Base-by-base conservation (phyloP, 2,113 vertebrate genomes). In the Edolisoma coerulescens region DNA sequence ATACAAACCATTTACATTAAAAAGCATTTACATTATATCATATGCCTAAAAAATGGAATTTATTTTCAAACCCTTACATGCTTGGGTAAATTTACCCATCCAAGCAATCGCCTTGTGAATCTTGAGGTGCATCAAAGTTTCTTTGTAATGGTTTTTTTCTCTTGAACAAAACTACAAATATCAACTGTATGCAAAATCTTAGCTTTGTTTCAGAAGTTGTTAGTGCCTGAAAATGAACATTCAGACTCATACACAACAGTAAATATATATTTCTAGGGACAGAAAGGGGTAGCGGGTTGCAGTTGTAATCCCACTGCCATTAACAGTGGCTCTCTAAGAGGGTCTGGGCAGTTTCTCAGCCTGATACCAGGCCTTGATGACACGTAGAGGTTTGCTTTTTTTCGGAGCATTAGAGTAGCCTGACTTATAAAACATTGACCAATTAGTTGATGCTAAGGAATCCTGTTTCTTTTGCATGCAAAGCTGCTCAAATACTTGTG, bases 281-380 rank as follows among this genome's bases (percentile, higher is more conserved):
- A 70, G 20, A 79, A 75, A 52, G 10, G 6, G 16, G 16, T 14
- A 24, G 18, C 0, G 0, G 7, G 3, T 79, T 41, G 10, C 52
- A 47, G 23, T 17, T 70, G 4, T 35, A 75, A 20, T 42, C 42
- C 9, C 22, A 13, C 2, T 27, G 1, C 3, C 1, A 0, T 78
- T 69, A 54, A 19, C 19, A 33, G 5, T 47, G 19, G 18, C 7
- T 35, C 16, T 80, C n/a, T 65, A 11, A n/a, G 24, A 47, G 33
- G 23, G 13, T 32, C 41, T 60, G 39, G 16, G 17, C 12, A 76
- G 13, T 47, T 91, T 68, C 68, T 75, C 53, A 70, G 37, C 41
- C 27, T 78, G 24, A 7, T n/a, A 11, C 41, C 13, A 26, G 7
- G 18, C 57, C 32, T 53, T 57, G 63, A 56, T 47, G n/a, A 35